Base-by-base conservation (phyloP, 2,797 vertebrate species). In the Dermochelys coriacea region DNA sequence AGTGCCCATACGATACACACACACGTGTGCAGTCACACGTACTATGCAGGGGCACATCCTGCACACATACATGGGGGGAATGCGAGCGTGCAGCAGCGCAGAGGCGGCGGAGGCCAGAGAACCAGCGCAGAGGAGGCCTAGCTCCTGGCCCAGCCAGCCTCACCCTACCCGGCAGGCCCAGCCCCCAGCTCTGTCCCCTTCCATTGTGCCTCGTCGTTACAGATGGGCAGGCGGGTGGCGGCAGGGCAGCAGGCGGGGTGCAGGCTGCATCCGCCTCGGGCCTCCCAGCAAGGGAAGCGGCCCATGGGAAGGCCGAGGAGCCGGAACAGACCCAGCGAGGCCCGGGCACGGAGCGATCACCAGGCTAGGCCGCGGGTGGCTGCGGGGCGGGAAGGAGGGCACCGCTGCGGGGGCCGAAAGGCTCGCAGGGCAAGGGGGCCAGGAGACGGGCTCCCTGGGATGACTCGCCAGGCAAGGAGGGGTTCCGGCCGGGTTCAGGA, bases 71-170 rank as follows among this genome's bases (percentile, higher is more conserved):
- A 64, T 2, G 86, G 2, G 0, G 80, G 31, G 41, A n/a, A 9
- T 6, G 81, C 47, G 41, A 18, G 52, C 0, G 74, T 18, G 93
- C 87, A 2, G 91, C 0, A 18, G 90, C 90, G 34, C 82, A n/a
- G 0, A 84, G 68, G 64, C 68, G 91, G 92, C 87, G 85, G 84
- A 6, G 83, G 87, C 68, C 1, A 85, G 45, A 23, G 68, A 8
- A 85, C 41, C 87, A 23, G 81, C n/a, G 88, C 87, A 82, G 92
- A 90, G 81, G 86, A 94, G 86, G 91, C 85, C 92, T 82, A 61
- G 80, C 81, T 51, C 59, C 91, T 55, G 74, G 74, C 85, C 83
- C 74, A 61, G 92, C 92, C 54, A 29, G 93, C 96, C 94, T 80
- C 83, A 2, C 61, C 80, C 93, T 81, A 16, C 86, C 10, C 80